Conservation (phyloP, 1,140 invertebrate genomes). For the Drosophila sechellia region DNA sequence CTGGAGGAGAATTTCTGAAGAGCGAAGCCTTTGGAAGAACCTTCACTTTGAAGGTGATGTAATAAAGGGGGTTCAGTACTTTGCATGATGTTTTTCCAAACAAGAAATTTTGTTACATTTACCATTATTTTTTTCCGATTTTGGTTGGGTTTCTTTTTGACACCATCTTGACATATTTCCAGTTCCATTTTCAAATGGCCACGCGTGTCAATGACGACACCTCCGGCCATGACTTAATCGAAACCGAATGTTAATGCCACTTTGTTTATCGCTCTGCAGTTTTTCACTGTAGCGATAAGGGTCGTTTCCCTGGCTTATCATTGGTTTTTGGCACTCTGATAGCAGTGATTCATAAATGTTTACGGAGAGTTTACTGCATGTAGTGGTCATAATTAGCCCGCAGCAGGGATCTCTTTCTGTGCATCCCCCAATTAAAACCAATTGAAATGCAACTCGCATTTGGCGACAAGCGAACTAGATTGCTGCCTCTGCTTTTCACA, state of each 20-base stretch:
- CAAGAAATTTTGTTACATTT: no score
- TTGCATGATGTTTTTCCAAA: no score
- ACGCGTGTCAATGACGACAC: slow-evolving; percentile 48
- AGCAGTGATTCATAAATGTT: slow-evolving; percentile 28
- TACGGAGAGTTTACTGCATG: background rate
- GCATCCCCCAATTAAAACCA: slow-evolving; percentile 19
- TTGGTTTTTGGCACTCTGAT: background rate
- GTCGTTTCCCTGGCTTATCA: slow-evolving; percentile 21
- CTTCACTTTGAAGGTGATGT: background rate
- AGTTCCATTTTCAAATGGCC: slow-evolving; percentile 5
- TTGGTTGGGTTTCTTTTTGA: background rate
- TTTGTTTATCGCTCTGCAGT: slow-evolving; percentile 26
- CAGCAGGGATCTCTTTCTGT: background rate
- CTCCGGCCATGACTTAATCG: slow-evolving; percentile 56
- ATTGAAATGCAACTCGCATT: slow-evolving; percentile 26
- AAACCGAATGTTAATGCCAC: slow-evolving; percentile 39
- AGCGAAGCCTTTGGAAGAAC: background rate
- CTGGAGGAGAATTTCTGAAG: background rate
- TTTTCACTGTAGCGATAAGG: slow-evolving; percentile 21
- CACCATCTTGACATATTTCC: background rate
- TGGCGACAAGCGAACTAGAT: slow-evolving; percentile 16
- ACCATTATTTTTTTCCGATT: background rate
- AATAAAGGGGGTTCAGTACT: no score
- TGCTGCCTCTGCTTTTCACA: slow-evolving; percentile 12
- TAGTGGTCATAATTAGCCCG: background rate